These are phyloP conservation scores for Meiosimyza decipiens DNA, from an alignment of 2,888 invertebrate species.

Conservation along the genomic window DNA sequence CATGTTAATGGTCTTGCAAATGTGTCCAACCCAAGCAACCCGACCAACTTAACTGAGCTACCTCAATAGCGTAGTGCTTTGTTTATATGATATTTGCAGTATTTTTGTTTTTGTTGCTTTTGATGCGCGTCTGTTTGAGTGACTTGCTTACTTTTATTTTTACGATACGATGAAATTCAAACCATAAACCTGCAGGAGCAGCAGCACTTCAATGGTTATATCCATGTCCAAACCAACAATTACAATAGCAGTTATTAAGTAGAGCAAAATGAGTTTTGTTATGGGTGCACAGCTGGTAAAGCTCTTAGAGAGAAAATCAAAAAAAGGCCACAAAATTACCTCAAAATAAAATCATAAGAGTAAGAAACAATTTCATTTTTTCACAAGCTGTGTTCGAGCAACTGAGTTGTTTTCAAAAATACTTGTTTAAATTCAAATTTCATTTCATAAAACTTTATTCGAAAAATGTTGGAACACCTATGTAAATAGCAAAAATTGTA, in stretches of 20 bases:
- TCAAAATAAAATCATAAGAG: not conserved
- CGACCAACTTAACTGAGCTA: too few species aligned
- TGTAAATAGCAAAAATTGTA: too few species aligned
- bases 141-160: slow-evolving; percentile 27
- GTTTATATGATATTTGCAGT: too few species aligned
- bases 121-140: not conserved
- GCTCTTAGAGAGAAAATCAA: not conserved
- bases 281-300: not conserved
- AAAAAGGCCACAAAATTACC: not conserved
- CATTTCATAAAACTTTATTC: too few species aligned
- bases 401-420: too few species aligned
- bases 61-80: too few species aligned
- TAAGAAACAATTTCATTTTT: too few species aligned
- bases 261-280: too few species aligned
- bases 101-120: too few species aligned
- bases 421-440: too few species aligned
- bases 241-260: not conserved
- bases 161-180: slow-evolving; percentile 21
- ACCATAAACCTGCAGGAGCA: slow-evolving; percentile 22
- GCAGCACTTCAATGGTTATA: slow-evolving; percentile 6
- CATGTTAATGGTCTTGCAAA: slow-evolving; percentile 52
- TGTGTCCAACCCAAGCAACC: not conserved
- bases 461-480: too few species aligned
- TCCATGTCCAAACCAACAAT: not conserved
- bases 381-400: too few species aligned